Base-by-base conservation (phyloP, 2,888 invertebrate species). In the Stenotaenia linearis region DNA sequence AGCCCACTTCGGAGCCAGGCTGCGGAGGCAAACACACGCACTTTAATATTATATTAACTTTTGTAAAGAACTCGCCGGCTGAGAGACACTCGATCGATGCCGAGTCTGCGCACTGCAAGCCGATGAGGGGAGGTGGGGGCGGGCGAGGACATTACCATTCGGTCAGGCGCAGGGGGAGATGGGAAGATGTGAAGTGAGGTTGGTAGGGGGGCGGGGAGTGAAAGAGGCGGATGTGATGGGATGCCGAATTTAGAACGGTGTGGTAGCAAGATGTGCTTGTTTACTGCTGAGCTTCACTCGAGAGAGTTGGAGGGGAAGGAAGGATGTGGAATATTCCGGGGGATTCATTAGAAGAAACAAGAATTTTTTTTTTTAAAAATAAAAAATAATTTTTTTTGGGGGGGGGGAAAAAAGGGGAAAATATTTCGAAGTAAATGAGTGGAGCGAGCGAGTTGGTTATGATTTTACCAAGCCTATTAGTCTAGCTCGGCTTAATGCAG, bases 21-120 rank as follows among this genome's bases (percentile, higher is more conserved):
- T 56, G 56, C 56, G 18, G 37, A 18, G 37, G 35, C 37, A 35
- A 25, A 40, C 37, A 40, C 30, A 77, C 35, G 18, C 77, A 37
- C 40, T 40, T 77, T 77, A 77, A 77, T 77, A 77, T 77, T 77
- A 40, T 40, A 77, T 77, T 77, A 77, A 77, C 77, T 77, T 77
- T 77, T 77, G 77, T 35, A 40, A 77, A 37, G 25, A 37, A 40
- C 40, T 35, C 23, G 77, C 25, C 37, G 77, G 75, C 30, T 30
- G 30, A 75, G 77, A 40, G 40, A 37, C 30, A 40, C 35, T 40
- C 37, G 40, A 77, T 77, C 77, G 77, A 77, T 77, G 21, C 37
- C 35, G 40, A 35, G 77, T 37, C 30, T 37, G 77, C 77, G 77
- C 77, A 40, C 25, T 77, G 56, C 18, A 7, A 56, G 28, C 25